phyloP scores from a whole-genome alignment of 1,140 invertebrate species.

The Drosophila parabipectinata region DNA sequence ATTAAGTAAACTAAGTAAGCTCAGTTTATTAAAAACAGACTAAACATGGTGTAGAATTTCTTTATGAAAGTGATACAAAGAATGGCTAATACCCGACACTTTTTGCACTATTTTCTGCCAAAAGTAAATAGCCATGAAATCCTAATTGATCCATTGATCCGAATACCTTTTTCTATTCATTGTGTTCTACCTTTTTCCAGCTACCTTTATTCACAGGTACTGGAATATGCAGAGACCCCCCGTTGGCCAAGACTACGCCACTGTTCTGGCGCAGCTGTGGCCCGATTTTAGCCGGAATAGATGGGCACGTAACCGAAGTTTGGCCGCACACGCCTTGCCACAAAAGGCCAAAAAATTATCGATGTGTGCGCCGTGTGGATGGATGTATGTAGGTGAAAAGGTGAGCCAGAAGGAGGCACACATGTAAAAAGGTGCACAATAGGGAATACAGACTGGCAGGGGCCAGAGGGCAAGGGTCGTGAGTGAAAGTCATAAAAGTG shows the following conservation, averaged over 20 bases:
- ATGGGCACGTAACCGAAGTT: conserved; percentile 73
- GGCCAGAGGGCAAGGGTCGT: background rate
- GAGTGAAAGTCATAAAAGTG: conserved; percentile 55
- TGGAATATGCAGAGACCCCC: conserved; percentile 21
- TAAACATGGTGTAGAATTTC: background rate
- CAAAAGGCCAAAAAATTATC: conserved; percentile 64
- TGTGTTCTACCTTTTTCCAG: background rate
- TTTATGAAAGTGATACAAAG: background rate
- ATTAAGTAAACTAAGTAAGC: too few relatives aligned
- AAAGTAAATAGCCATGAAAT: conserved; percentile 1
- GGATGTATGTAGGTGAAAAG: conserved; percentile 57
- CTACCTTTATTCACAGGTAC: conserved; percentile 9
- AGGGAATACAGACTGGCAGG: background rate
- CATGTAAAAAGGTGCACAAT: conserved; percentile 26
- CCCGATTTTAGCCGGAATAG: conserved; percentile 61
- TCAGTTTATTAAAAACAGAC: too few relatives aligned
- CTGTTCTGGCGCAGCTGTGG: conserved; percentile 61
- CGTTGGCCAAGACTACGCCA: conserved; percentile 34
- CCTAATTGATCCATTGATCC: background rate
- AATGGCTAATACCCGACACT: background rate
- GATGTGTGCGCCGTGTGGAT: conserved; percentile 14
- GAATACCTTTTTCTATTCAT: background rate
- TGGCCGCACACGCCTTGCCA: conserved; percentile 70
- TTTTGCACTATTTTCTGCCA: background rate
- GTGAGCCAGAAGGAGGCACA: conserved; percentile 44